Base-by-base conservation (phyloP, 2,797 vertebrate genomes). In the Menidia menidia region DNA sequence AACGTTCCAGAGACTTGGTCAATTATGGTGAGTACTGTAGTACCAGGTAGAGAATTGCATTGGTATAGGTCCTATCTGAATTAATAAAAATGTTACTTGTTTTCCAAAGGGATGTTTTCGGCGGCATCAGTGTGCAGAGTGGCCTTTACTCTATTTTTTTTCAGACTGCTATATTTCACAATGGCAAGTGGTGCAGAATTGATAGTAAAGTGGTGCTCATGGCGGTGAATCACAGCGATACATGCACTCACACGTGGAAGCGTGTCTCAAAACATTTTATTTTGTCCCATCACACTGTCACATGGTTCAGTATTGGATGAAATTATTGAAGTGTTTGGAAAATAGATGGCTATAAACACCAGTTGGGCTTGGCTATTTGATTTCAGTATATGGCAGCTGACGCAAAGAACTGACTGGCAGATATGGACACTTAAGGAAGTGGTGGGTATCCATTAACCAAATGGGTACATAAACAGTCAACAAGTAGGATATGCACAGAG, bases 151-250 rank as follows among this genome's bases (percentile, higher is more conserved):
- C 25, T 43, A n/a, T 62, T 50, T 48, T 64, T 51, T 53, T 2
- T 10, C 55, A 18, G 62, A 54, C 13, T 51, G 15, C 18, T 19
- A 10, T 58, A 13, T 42, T 19, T 30, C 44, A 41, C 12, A 18
- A 45, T 16, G 35, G 44, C 6, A 44, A 80, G 45, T 30, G 43
- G n/a, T 11, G 12, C 9, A 39, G 69, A 77, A 81, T 61, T 78
- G 18, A 80, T 48, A 73, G 25, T 66, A 47, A 71, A 80, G 56
- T 68, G 53, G 45, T 6, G 50, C 62, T 68, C 59, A 60, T 41
- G 53, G 60, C 41, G 57, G n/a, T 76, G 48, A 80, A 41, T 77
- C 41, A 69, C 32, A 0, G 44, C 39, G n/a, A 41, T 11, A 8
- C 6, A 58, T 13, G 30, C 25, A 31, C 50, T 13, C 6, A 14